Conservation (phyloP, 2,797 vertebrate species). For the Halcyon leucocephala region DNA sequence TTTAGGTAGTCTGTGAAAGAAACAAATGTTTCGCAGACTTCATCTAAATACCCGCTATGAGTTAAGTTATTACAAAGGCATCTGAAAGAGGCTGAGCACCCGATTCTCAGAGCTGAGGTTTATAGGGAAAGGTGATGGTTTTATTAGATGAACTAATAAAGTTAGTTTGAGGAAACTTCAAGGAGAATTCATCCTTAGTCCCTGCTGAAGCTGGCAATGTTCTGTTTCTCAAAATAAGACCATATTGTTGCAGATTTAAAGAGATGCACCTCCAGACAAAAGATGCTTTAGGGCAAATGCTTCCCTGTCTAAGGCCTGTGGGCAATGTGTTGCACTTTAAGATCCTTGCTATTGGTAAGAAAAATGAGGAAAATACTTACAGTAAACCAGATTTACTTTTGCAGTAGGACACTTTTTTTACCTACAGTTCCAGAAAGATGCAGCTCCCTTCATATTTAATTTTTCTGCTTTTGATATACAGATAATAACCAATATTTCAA, state of each 20-base stretch:
- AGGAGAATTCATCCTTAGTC: background rate
- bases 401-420: background rate
- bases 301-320: background rate
- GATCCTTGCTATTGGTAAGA: background rate
- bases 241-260: background rate
- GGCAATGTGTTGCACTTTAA: background rate
- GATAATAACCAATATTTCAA: background rate
- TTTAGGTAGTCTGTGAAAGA: background rate
- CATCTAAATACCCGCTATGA: background rate
- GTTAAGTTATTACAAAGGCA: background rate
- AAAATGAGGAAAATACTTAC: background rate
- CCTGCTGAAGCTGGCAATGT: background rate
- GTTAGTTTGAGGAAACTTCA: background rate
- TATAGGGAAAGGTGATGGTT: background rate
- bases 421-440: background rate
- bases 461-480: background rate
- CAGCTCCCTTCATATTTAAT: background rate
- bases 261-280: background rate
- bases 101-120: background rate
- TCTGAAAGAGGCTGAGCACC: background rate
- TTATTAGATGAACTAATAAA: background rate
- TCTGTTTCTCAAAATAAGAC: background rate
- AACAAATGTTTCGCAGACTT: background rate
- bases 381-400: background rate
- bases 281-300: background rate